Evolutionary conservation across 1,140 invertebrate genomes (phyloP).

Genomic region (Rhopalosiphum maidis): DNA sequence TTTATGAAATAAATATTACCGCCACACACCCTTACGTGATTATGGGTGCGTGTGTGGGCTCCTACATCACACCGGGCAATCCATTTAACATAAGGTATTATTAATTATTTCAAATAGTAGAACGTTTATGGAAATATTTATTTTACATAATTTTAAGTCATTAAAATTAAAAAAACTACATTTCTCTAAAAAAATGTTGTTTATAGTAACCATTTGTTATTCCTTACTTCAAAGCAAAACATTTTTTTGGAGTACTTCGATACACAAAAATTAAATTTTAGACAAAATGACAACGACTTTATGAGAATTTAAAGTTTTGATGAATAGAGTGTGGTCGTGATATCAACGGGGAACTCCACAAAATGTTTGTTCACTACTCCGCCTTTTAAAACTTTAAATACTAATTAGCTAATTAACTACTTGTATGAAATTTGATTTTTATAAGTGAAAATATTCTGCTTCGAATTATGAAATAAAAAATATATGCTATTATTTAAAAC

Average conservation of each 20-base stretch:
- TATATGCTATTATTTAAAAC: no score
- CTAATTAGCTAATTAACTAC: background rate
- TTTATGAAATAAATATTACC: background rate
- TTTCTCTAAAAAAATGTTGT: no score
- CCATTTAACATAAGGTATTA: background rate
- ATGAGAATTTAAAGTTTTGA: no score
- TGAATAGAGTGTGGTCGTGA: no score
- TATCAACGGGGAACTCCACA: no score
- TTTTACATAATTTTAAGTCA: background rate
- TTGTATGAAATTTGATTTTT: background rate
- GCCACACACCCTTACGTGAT: background rate
- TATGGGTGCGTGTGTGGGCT: background rate
- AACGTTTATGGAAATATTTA: background rate
- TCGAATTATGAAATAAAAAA: no score
- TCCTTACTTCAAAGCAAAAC: no score
- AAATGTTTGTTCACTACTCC: background rate
- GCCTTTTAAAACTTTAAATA: no score
- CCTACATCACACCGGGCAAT: background rate
- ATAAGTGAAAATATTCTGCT: background rate
- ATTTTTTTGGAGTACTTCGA: no score
- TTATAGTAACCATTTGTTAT: no score
- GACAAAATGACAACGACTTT: background rate
- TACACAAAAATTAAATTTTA: no score
- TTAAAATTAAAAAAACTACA: background rate
- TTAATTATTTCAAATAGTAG: background rate